Percentiles rank a stretch among this genome's conserved stretches.
Conservation (phyloP, 2,113 vertebrate genomes). For the Turdus rufiventris region DNA sequence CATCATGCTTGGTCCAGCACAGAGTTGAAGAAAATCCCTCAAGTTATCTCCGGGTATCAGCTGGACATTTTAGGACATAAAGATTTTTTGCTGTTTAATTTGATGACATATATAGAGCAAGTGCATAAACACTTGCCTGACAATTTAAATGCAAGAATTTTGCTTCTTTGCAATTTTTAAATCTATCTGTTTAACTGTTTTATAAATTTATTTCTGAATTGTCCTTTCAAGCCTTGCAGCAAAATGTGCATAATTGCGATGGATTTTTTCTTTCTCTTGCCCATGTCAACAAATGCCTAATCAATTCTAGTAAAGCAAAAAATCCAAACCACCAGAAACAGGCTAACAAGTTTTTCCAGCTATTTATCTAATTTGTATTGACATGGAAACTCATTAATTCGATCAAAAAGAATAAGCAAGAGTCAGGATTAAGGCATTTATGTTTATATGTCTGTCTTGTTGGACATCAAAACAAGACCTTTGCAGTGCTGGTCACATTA, state of each 20-base stretch:
- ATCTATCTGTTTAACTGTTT: background rate
- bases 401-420: conserved; percentile 11
- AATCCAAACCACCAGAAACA: background rate
- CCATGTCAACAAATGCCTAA: conserved; percentile 31
- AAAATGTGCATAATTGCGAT: conserved; percentile 18
- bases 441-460: background rate
- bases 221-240: conserved; percentile 17
- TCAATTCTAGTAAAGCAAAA: background rate
- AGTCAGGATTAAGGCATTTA: background rate
- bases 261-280: conserved; percentile 10
- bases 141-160: background rate
- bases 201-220: conserved; percentile 26
- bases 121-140: background rate
- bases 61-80: background rate
- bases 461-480: background rate
- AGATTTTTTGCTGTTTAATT: background rate
- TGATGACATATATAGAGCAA: background rate
- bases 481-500: background rate
- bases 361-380: conserved; percentile 51
- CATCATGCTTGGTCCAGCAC: background rate
- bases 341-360: conserved; percentile 25
- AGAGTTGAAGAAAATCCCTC: background rate
- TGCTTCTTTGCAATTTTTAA: background rate
- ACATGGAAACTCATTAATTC: conserved; percentile 30
- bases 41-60: background rate